These are phyloP conservation scores for Melanerpes aurifrons DNA, from an alignment of 2,113 vertebrate species.

Conservation along the genomic window DNA sequence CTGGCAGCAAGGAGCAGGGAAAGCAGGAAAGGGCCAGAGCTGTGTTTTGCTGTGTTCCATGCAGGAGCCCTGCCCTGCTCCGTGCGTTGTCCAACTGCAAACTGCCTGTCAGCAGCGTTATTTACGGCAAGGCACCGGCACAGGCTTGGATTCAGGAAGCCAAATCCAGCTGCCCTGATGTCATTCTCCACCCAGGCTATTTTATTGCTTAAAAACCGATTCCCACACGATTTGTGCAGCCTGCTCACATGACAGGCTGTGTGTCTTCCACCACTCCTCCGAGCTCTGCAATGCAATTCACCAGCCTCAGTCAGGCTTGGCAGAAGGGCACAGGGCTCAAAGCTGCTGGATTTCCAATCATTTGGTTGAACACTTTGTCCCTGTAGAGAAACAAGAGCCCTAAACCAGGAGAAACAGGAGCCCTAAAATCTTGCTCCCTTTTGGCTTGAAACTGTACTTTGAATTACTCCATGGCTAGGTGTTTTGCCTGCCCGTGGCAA, in stretches of 20 bases:
- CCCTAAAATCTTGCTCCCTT: not conserved
- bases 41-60: not conserved
- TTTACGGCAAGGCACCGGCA: conserved; percentile 32
- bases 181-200: not conserved
- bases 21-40: not conserved
- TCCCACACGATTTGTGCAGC: not conserved
- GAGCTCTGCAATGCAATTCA: not conserved
- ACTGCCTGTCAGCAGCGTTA: conserved; percentile 54
- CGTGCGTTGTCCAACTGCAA: conserved; percentile 54
- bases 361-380: conserved; percentile 2
- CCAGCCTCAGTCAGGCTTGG: not conserved
- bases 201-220: not conserved
- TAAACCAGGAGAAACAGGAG: not conserved
- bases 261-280: not conserved
- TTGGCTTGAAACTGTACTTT: not conserved
- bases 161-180: conserved; percentile 21
- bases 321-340: not conserved
- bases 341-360: not conserved
- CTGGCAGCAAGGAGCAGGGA: not conserved
- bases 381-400: not conserved
- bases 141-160: conserved; percentile 36
- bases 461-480: not conserved
- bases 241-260: not conserved
- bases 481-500: not conserved
- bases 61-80: not conserved